A percentile compares a stretch with the other conserved stretches of the same genome.
Conservation (phyloP, 64 coral and sea anemone genomes). For the Dendrophyllia cribrosa region DNA sequence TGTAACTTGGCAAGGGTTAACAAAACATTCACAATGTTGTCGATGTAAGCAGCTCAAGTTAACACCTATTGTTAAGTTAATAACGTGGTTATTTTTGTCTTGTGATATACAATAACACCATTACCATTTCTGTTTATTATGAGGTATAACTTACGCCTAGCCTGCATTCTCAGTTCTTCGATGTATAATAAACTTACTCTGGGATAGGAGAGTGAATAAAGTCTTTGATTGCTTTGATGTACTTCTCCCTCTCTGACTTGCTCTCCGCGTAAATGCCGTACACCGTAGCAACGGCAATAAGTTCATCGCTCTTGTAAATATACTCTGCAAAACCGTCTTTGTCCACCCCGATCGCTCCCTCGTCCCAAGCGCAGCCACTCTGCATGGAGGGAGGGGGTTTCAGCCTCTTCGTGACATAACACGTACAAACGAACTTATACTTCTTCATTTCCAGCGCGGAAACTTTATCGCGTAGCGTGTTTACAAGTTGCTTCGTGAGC, state of each 20-base stretch:
- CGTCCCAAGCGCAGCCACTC: constrained; percentile 91
- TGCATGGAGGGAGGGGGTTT: constrained; percentile 68
- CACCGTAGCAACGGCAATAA: constrained; percentile 78
- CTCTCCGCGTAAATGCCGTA: constrained; percentile 66
- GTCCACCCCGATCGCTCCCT: constrained; percentile 34
- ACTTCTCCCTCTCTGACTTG: not conserved
- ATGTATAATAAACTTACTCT: not conserved
- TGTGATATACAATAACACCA: too few species aligned
- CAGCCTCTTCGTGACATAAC: constrained; percentile 53
- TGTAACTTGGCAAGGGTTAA: not conserved
- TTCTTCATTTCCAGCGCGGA: constrained; percentile 50
- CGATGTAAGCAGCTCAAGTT: not conserved
- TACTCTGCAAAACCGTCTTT: constrained; percentile 84
- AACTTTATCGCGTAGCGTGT: constrained; percentile 57
- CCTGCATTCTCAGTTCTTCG: not conserved
- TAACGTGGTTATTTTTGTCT: not conserved
- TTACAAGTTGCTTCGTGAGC: constrained; percentile 43
- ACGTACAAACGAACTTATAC: constrained; percentile 80
- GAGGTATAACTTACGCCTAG: not conserved
- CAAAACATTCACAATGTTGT: not conserved
- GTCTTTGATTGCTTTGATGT: constrained; percentile 9
- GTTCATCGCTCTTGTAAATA: constrained; percentile 79
- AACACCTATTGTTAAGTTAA: not conserved
- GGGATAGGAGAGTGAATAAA: constrained; percentile 50
- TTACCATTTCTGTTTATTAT: too few species aligned